phyloP scores from a whole-genome alignment of 2,888 invertebrate genomes.

The Amblyteles armatorius region DNA sequence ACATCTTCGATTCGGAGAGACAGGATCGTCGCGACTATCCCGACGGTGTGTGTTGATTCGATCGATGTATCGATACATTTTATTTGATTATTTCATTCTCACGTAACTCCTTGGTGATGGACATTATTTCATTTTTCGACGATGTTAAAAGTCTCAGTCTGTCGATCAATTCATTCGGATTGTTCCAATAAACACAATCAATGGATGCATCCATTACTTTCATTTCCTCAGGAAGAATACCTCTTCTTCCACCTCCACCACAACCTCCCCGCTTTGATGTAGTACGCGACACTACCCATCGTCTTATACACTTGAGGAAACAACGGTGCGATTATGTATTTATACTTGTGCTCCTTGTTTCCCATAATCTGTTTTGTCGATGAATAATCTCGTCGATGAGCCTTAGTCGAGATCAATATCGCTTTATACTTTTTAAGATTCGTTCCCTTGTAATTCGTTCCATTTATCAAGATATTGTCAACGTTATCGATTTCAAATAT shows the following conservation, averaged over 20 bases:
- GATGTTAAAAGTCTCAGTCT: not conserved
- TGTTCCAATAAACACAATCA: slow-evolving; percentile 27
- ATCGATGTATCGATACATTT: not conserved
- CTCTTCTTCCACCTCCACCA: too few relatives aligned
- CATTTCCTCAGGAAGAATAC: not conserved
- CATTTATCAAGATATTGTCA: not conserved
- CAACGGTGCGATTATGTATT: not conserved
- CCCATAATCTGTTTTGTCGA: slow-evolving; percentile 2
- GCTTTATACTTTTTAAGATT: slow-evolving; percentile 25
- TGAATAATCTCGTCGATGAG: slow-evolving; percentile 20
- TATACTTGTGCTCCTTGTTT: not conserved
- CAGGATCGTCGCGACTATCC: not conserved
- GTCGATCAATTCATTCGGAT: slow-evolving; percentile 15
- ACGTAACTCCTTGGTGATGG: slow-evolving; percentile 28
- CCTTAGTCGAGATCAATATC: slow-evolving; percentile 12
- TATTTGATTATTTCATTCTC: slow-evolving; percentile 1
- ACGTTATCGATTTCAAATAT: slow-evolving; percentile 13
- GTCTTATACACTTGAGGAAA: too few relatives aligned
- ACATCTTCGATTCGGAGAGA: not conserved
- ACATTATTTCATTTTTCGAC: slow-evolving; percentile 25
- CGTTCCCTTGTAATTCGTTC: not conserved
- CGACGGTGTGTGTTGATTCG: too few relatives aligned
- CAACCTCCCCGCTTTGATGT: too few relatives aligned
- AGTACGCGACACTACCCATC: too few relatives aligned
- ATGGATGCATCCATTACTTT: not conserved